Conservation (phyloP, 2,888 invertebrate species). For the Acheta domesticus region DNA sequence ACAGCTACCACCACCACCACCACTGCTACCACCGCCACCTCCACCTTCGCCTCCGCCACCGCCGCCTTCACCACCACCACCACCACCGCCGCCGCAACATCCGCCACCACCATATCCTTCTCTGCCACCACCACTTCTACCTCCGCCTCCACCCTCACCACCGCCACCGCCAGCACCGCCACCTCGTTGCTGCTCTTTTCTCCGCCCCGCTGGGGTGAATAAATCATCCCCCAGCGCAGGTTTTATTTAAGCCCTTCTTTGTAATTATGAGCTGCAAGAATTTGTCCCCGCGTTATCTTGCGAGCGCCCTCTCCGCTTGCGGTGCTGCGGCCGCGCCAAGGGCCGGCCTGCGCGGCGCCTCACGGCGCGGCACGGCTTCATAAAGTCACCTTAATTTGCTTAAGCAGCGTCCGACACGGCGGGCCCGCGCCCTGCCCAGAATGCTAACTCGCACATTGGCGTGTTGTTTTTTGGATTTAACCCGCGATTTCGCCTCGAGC, state of each 20-base stretch:
- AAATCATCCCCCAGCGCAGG: slow-evolving; percentile 1
- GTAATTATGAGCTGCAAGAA: slow-evolving; percentile 18
- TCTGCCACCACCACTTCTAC: not conserved
- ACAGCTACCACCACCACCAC: too few relatives aligned
- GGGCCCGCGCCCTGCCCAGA: not conserved
- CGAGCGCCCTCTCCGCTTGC: not conserved
- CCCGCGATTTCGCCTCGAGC: not conserved
- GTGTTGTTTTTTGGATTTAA: slow-evolving; percentile 1
- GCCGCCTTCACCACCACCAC: too few relatives aligned
- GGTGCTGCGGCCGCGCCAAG: not conserved
- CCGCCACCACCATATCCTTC: too few relatives aligned
- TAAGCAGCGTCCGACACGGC: not conserved
- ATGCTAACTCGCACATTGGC: slow-evolving; percentile 4
- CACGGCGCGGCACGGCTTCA: not conserved
- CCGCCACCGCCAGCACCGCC: not conserved
- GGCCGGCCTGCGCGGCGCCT: not conserved
- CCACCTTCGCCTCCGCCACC: too few relatives aligned
- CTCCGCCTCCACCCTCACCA: not conserved
- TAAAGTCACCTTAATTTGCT: slow-evolving; percentile 18
- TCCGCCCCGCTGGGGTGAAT: not conserved
- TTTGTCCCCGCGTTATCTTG: not conserved
- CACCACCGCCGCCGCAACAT: too few relatives aligned
- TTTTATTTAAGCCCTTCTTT: slow-evolving; percentile 10
- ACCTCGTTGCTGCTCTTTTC: not conserved
- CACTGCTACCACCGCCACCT: too few relatives aligned